Evolutionary conservation across 2,888 invertebrate genomes (phyloP).

Genomic region (Leptopterna dolabrata): DNA sequence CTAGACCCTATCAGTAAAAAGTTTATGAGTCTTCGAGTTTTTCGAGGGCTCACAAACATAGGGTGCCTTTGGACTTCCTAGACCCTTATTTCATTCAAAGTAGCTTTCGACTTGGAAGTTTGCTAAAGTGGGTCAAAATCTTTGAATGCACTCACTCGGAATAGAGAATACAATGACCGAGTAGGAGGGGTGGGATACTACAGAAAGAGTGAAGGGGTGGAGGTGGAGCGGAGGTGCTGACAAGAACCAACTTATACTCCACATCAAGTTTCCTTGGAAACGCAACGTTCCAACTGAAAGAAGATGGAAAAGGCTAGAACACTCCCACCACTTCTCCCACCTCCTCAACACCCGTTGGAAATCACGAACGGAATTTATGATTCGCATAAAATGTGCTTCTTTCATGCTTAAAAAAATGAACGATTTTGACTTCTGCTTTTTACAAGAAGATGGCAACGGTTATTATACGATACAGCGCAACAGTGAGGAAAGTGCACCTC

Average conservation of each 20-base stretch:
- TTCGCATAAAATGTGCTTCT: too few species aligned
- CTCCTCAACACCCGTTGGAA: background rate
- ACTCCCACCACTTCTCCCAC: background rate
- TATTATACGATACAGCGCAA: too few species aligned
- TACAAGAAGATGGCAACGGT: too few species aligned
- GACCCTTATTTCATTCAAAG: background rate
- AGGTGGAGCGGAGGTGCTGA: background rate
- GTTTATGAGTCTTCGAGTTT: too few species aligned
- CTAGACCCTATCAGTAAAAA: too few species aligned
- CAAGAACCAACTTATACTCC: conserved; percentile 31
- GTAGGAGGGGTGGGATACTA: background rate
- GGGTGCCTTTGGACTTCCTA: too few species aligned
- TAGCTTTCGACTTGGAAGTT: background rate
- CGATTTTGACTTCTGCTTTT: too few species aligned
- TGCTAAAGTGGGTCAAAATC: background rate
- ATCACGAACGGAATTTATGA: too few species aligned
- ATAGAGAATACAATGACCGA: background rate
- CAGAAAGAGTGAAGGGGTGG: background rate
- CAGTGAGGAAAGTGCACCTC: too few species aligned
- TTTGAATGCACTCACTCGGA: background rate
- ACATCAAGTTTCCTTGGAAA: conserved; percentile 41
- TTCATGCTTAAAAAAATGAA: too few species aligned
- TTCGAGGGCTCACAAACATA: too few species aligned
- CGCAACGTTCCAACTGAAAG: conserved; percentile 20
- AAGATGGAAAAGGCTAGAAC: background rate